Evolutionary conservation across 2,888 invertebrate genomes (phyloP).

Genomic region (Salticus scenicus): DNA sequence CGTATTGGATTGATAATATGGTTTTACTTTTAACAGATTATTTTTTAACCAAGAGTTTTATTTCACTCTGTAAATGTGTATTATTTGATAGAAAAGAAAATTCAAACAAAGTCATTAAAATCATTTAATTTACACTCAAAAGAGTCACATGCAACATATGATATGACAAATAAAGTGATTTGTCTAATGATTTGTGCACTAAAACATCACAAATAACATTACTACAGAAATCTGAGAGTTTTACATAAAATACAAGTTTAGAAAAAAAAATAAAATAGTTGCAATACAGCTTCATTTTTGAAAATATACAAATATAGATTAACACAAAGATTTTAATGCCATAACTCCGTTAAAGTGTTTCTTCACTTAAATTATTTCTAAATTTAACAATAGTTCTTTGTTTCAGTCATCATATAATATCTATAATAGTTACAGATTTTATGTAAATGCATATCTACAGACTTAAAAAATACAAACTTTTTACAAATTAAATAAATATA

Average conservation of each 20-base stretch:
- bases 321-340: neutral
- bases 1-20: no score
- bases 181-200: conserved; percentile 46
- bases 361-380: neutral
- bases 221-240: conserved; percentile 7
- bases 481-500: conserved; percentile 48
- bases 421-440: neutral
- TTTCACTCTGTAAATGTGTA: no score
- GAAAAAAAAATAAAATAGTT: conserved; percentile 2
- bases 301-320: neutral
- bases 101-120: conserved; percentile 36
- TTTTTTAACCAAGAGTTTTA: no score
- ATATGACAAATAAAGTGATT: conserved; percentile 32
- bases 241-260: conserved; percentile 30
- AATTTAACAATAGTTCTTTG: neutral
- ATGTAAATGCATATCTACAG: conserved; percentile 38
- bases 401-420: neutral
- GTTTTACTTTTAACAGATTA: no score
- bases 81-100: neutral
- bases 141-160: conserved; percentile 43
- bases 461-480: conserved; percentile 39
- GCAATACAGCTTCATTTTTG: neutral
- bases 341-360: neutral
- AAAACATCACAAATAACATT: conserved; percentile 19
- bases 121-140: conserved; percentile 63